phyloP scores from a whole-genome alignment of 2,888 invertebrate genomes.

The Drosophila austrosaltans region DNA sequence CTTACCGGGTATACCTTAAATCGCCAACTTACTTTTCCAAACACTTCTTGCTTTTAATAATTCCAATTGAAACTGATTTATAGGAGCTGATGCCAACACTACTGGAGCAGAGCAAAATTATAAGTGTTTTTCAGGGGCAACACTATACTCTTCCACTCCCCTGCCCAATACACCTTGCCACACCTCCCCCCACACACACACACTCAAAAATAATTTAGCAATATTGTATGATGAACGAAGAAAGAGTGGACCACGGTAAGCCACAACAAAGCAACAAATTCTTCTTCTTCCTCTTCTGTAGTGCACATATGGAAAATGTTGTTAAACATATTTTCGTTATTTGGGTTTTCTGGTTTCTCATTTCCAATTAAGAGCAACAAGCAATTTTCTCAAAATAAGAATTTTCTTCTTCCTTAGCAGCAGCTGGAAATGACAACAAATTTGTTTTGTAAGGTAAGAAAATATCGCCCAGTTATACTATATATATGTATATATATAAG shows the following conservation, averaged over 20 bases:
- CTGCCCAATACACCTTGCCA: background rate
- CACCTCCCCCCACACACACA: background rate
- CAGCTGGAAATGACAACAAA: slow-evolving; percentile 20
- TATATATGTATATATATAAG: no score
- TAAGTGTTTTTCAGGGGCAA: background rate
- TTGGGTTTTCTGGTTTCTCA: slow-evolving; percentile 7
- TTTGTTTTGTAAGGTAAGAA: background rate
- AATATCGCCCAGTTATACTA: background rate
- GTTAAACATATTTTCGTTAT: slow-evolving; percentile 7
- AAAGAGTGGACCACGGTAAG: background rate
- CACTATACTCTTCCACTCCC: no score
- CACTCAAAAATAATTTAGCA: background rate
- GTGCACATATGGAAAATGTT: slow-evolving; percentile 8
- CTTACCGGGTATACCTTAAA: no score
- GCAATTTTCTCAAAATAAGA: slow-evolving; percentile 11
- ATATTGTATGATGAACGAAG: background rate
- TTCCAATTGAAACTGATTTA: no score
- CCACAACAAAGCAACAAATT: slow-evolving; percentile 10
- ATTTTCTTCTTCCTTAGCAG: slow-evolving; percentile 15
- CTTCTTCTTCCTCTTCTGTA: background rate
- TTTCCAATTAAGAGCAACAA: slow-evolving; percentile 15
- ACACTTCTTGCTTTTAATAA: no score
- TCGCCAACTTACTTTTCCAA: no score
- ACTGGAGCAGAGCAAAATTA: background rate
- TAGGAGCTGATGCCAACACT: no score